Base-by-base conservation (phyloP, 64 coral and sea anemone genomes). In the Montipora capricornis region DNA sequence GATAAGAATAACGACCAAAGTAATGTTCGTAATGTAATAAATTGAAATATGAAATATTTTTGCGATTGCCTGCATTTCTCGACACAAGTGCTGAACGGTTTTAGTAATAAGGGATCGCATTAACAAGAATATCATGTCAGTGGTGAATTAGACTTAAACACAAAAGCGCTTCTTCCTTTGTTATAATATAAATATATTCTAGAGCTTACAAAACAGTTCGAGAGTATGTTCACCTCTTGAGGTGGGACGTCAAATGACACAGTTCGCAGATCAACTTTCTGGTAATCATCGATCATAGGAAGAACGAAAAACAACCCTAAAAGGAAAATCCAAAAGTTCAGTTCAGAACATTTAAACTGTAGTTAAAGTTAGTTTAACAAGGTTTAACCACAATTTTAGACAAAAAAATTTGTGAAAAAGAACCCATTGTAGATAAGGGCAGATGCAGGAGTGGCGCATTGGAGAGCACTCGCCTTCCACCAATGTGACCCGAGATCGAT, bases 161-260 rank as follows among this genome's bases (percentile, higher is more conserved):
- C 37, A 37, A 37, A 37, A 37, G 37, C 37, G 37, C 37, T 37
- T 37, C 37, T 37, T 37, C 37, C 37, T 37, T 37, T 37, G 37
- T 37, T 7, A 57, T 11, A 57, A 57, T 57, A 57, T 11, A 87
- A 6, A 0, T 87, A 52, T 81, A 45, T 59, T 17, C 3, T 15
- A 17, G 19, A 59, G 9, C 14, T 64, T 11, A 64, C 9, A 15
- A 64, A 64, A 16, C 9, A 64, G 8, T 64, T 64, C 61, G 2
- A 15, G 61, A 64, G 14, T 83, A 10, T 5, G 17, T 82, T 20
- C 95, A 99, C 98, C 98, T 99, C 98, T 80, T 99, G 98, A 11
- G 98, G 98, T 14, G 98, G 98, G 6, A 99, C 95, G 67, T 99
- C 95, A 96, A 99, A 99, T 26, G 98, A 94, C 16, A 99, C 89